Evolutionary conservation across 2,888 invertebrate species (phyloP).

Genomic region (Lasioglossum calceatum): DNA sequence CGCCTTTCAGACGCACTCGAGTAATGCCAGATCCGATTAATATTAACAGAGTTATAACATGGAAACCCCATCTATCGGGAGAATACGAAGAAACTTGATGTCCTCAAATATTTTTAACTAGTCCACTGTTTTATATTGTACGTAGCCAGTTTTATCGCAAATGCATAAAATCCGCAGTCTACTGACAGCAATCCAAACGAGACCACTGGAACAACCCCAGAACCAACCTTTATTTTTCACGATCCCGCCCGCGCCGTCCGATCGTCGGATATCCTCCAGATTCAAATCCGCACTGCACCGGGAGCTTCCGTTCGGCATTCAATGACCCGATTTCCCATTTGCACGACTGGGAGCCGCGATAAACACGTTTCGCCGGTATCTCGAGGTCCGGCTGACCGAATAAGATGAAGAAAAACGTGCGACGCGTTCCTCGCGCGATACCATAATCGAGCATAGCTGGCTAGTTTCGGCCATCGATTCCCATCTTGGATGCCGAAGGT

Average conservation of each 20-base stretch:
- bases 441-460: slow-evolving; percentile 9
- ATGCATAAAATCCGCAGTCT: too few species aligned
- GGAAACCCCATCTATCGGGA: too few species aligned
- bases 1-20: too few species aligned
- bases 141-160: too few species aligned
- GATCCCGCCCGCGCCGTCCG: background rate
- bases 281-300: background rate
- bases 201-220: background rate
- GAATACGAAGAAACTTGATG: too few species aligned
- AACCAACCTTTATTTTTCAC: background rate
- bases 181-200: background rate
- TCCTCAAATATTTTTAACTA: too few species aligned
- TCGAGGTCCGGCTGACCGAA: background rate
- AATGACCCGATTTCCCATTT: background rate
- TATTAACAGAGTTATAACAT: too few species aligned
- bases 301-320: background rate
- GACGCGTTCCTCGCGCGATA: background rate
- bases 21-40: too few species aligned
- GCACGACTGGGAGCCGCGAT: background rate
- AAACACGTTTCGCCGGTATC: background rate
- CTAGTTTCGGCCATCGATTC: slow-evolving; percentile 39
- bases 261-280: background rate
- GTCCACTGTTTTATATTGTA: too few species aligned
- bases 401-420: background rate
- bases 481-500: slow-evolving; percentile 29